Conservation (phyloP, 1,140 invertebrate genomes). For the Tetramorium simillimum region DNA sequence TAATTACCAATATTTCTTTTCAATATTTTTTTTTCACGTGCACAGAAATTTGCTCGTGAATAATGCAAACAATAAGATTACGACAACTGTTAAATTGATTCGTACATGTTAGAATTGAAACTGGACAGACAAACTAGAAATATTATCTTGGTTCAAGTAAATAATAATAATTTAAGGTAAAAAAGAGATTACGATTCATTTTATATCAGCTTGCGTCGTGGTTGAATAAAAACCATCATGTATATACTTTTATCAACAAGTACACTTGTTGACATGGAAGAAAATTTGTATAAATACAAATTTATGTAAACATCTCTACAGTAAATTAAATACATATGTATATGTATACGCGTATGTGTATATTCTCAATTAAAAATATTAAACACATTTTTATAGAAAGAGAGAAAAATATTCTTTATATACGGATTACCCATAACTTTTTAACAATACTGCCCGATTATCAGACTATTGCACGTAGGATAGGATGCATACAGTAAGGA, state of each 20-base stretch:
- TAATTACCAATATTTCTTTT: background rate
- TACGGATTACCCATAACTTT: no score
- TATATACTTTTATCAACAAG: background rate
- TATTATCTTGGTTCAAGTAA: background rate
- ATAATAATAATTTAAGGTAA: background rate
- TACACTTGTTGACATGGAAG: background rate
- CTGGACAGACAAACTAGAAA: background rate
- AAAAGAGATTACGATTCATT: background rate
- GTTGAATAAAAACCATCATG: background rate
- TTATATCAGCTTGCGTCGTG: background rate
- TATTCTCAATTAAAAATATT: background rate
- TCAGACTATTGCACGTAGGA: background rate
- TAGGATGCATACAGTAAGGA: background rate
- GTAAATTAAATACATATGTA: no score
- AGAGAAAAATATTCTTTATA: background rate
- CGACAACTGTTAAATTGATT: background rate
- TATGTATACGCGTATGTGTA: background rate
- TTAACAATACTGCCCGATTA: background rate
- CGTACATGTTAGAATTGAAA: background rate
- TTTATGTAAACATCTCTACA: background rate
- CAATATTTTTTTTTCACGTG: no score
- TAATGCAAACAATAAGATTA: background rate
- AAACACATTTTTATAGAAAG: background rate
- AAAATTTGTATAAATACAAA: constrained; percentile 8
- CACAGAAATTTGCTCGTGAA: background rate